Conservation (phyloP, 1,140 invertebrate genomes). For the Lineus longissimus region DNA sequence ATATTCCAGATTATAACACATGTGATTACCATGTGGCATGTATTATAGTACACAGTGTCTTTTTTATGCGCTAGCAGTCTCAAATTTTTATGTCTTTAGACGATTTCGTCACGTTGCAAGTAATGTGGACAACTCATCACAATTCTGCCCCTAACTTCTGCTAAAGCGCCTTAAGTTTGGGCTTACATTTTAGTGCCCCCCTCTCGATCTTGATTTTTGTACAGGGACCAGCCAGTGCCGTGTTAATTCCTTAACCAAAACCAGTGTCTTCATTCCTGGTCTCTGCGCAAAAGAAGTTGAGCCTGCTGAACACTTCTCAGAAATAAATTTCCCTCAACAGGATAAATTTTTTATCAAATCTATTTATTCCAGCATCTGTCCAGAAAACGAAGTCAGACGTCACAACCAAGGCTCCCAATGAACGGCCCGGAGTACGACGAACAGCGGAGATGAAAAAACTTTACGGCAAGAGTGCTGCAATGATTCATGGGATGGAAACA, state of each 20-base stretch:
- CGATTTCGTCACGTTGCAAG: too few relatives aligned
- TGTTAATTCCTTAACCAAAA: neutral
- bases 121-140: too few relatives aligned
- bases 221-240: too few relatives aligned
- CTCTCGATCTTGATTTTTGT: too few relatives aligned
- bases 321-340: neutral
- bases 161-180: too few relatives aligned
- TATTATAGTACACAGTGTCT: too few relatives aligned
- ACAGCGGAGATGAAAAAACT: constrained; percentile 44
- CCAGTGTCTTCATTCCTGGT: neutral
- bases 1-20: too few relatives aligned
- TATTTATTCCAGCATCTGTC: neutral
- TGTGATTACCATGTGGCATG: too few relatives aligned
- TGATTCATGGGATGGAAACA: constrained; percentile 71
- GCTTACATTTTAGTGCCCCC: too few relatives aligned
- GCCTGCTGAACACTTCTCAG: neutral
- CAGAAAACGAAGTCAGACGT: constrained; percentile 10
- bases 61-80: too few relatives aligned
- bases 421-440: constrained; percentile 49
- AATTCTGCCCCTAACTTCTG: too few relatives aligned
- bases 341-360: neutral
- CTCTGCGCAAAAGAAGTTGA: neutral
- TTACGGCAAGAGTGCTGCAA: constrained; percentile 57
- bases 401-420: constrained; percentile 35
- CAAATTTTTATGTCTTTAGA: too few relatives aligned